Base-by-base conservation (phyloP, 2,113 vertebrate species). In the Okapia johnstoni region DNA sequence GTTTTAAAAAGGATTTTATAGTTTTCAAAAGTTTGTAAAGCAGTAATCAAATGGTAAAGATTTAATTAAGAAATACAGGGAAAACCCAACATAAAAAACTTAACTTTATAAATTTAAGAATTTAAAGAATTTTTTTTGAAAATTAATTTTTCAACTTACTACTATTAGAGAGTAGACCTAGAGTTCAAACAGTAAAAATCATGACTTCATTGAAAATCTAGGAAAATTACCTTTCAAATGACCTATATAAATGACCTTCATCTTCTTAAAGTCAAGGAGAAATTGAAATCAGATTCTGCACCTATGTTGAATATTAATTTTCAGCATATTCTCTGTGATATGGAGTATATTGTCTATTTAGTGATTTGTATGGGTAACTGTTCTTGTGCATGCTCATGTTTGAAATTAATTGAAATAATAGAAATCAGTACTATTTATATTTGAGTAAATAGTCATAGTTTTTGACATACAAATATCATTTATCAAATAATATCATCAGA, bases 231-330 rank as follows among this genome's bases (percentile, higher is more conserved):
- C 81, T 87, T 94, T 90, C 76, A 88, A 66, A 88, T 90, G 60
- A 90, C 40, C 84, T 96, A 48, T 89, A 6, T 61, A 96, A 88
- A 94, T 36, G 94, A 60, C 28, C 66, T 95, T 92, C 48, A 93
- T 81, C 70, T 95, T 83, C 19, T 91, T 46, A 83, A 60, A 73
- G 63, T 87, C 50, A 92, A 93, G 52, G 81, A 86, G 28, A 93
- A 96, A 96, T 97, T 95, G 70, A 86, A 93, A 90, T 95, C 50
- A 88, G 46, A 86, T 79, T 77, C 46, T 93, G 10, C 2, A 94
- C n/a, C 90, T 54, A n/a, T n/a, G 3, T 84, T 92, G 79, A 91
- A 92, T 97, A 66, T 92, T 97, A 92, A 96, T 90, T 84, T 86
- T 86, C 25, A 60, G 50, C 89, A 89, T 92, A 70, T 80, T 79